Evolutionary conservation across 2,888 invertebrate species (phyloP), one percentile per base, ranked within the genome.

Genomic region (Pherbina coryleti): DNA sequence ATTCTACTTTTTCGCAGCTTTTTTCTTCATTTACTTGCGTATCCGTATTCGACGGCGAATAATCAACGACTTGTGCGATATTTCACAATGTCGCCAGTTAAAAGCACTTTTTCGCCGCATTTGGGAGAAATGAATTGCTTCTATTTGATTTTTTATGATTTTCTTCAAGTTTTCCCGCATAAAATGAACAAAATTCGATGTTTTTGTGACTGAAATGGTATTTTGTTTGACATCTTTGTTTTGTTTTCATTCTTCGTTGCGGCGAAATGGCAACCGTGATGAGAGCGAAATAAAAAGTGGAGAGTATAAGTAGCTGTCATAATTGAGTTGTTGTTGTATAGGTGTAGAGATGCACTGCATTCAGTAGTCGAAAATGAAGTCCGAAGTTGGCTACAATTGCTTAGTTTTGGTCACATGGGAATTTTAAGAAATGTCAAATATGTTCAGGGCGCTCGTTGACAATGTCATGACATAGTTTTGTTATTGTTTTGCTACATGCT

Each of bases 131-230:
- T 78, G 70, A 71, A 80, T 71, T 73, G 77, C 66, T 22, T 66
- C 66, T 76, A 55, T 72, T 78, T 55, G 66, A 70, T 75, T 82
- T 82, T 81, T 83, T 78, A 75, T 76, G 78, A 78, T 82, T 82
- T 83, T 80, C 77, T 81, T 79, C 62, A 74, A 79, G 80, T 81
- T 82, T 82, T 80, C 79, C 81, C 80, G 80, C 74, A 80, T 75
- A 83, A 82, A 83, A 82, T 83, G 83, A 83, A 82, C 83, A 80
- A 81, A 79, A 80, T 83, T 82, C 83, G 81, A 83, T 83, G 83
- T 83, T 83, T 83, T 82, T 80, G 44, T 79, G 81, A 82, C 82
- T 81, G 82, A 80, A 82, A 82, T 81, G 62, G 71, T 72, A 78
- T 80, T 82, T 81, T 81, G 78, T 81, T 82, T 82, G 82, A 82